Base-by-base conservation (phyloP, 2,888 invertebrate genomes). In the Chrysolina americana region DNA sequence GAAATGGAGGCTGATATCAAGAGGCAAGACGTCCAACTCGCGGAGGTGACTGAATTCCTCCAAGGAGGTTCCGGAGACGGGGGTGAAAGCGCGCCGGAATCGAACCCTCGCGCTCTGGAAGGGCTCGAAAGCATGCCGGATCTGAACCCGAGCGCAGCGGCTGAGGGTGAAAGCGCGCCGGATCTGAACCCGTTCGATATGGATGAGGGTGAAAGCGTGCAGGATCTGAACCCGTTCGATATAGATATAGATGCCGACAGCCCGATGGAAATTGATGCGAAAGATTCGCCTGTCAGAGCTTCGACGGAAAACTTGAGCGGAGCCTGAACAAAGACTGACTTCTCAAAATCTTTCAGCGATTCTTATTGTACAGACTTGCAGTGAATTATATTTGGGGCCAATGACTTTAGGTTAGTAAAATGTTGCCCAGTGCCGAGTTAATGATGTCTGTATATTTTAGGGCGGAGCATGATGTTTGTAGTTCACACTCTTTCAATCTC, bases 321-420 rank as follows among this genome's bases (percentile, higher is more conserved):
- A 59, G 59, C 59, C 59, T 59, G 36, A 59, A 36, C 6, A 28
- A 59, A 70, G 70, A 70, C 70, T 70, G 70, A 70, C n/a, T 59
- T 11, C 36, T 59, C n/a, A n/a, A 36, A 36, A 59, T 59, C 36
- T 23, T 59, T 28, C n/a, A 59, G 59, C 13, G n/a, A n/a, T 59
- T 59, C 28, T 8, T 28, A 15, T 59, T 59, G 59, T 59, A 59
- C n/a, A 28, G 11, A 36, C 36, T 36, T 59, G 59, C 36, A 36
- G n/a, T 36, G 59, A 59, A 28, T 59, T 59, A 59, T 59, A n/a
- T 59, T 9, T 6, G n/a, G 56, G 59, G 59, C 59, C 59, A 59
- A 59, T 59, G 59, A 59, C 59, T 59, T 5, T 23, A 28, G 36
- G 59, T 28, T 13, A 28, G 59, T 11, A 59, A 59, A 59, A 50